phyloP scores from a whole-genome alignment of 2,113 vertebrate species.

The Zosterops borbonicus region DNA sequence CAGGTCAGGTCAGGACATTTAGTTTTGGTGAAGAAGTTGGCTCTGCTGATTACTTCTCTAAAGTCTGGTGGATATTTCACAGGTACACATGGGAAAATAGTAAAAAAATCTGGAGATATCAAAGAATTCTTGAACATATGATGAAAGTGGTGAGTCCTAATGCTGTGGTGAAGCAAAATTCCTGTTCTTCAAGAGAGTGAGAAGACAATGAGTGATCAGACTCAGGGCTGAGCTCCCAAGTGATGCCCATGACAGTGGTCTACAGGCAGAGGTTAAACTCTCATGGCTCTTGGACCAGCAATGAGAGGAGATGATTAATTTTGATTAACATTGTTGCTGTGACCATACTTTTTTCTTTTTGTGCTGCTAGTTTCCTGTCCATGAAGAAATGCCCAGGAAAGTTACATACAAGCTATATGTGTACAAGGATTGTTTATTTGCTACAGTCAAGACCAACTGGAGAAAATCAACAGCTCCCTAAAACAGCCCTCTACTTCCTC shows the following conservation, averaged over 20 bases:
- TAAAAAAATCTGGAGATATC: neutral
- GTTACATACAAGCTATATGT: neutral
- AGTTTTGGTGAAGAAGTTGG: neutral
- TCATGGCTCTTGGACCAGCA: neutral
- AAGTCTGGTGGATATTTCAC: neutral
- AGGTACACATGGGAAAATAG: neutral
- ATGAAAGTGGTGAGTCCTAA: accelerated
- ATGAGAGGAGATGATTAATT: neutral
- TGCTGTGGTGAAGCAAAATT: neutral
- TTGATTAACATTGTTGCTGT: neutral
- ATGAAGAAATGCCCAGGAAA: neutral
- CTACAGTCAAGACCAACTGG: neutral
- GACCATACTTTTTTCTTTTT: neutral
- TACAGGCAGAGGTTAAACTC: neutral
- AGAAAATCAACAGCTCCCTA: neutral
- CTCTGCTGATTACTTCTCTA: neutral
- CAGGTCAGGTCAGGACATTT: neutral
- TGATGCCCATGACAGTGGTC: neutral
- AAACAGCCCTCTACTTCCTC: neutral
- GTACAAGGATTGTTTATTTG: neutral
- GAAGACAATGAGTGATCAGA: neutral
- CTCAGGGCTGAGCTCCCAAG: neutral
- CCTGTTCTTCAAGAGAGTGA: neutral
- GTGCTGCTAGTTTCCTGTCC: neutral
- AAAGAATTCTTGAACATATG: neutral